A percentile compares a stretch with the other conserved stretches of the same genome.
Conservation (phyloP, 2,113 vertebrate genomes). For the Cottus gobio region DNA sequence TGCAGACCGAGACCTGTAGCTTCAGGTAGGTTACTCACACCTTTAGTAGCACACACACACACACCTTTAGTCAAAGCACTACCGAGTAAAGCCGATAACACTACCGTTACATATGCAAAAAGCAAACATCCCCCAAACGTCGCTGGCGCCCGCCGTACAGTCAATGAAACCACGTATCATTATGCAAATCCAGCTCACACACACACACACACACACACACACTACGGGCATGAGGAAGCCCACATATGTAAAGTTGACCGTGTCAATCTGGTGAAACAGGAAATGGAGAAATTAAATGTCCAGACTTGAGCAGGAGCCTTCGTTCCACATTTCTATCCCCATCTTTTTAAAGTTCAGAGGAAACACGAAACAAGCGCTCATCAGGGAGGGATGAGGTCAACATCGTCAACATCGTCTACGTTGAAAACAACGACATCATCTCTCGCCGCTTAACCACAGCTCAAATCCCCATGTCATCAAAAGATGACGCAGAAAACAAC, state of each 20-base stretch:
- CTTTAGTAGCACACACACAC: constrained; percentile 4
- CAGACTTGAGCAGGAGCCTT: constrained; percentile 45
- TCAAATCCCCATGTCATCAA: background rate
- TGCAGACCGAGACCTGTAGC: constrained; percentile 28
- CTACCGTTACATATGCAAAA: background rate
- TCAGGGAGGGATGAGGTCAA: constrained; percentile 6
- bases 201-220: background rate
- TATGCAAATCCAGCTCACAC: constrained; percentile 51
- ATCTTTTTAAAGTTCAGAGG: constrained; percentile 22
- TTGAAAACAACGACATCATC: background rate
- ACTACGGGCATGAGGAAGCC: background rate
- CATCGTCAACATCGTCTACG: constrained; percentile 27
- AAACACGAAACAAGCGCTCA: constrained; percentile 48
- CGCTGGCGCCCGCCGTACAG: background rate
- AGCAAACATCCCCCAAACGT: background rate
- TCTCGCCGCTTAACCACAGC: background rate
- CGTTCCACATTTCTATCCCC: constrained; percentile 52
- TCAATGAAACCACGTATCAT: constrained; percentile 39
- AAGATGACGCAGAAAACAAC: background rate
- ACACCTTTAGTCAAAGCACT: background rate
- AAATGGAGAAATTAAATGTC: constrained; percentile 36
- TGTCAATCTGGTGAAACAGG: constrained; percentile 46
- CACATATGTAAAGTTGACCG: constrained; percentile 26
- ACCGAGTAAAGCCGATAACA: background rate
- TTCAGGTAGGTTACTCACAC: constrained; percentile 22